Evolutionary conservation across 2,888 invertebrate species (phyloP).

Genomic region (Vandiemenella viatica): DNA sequence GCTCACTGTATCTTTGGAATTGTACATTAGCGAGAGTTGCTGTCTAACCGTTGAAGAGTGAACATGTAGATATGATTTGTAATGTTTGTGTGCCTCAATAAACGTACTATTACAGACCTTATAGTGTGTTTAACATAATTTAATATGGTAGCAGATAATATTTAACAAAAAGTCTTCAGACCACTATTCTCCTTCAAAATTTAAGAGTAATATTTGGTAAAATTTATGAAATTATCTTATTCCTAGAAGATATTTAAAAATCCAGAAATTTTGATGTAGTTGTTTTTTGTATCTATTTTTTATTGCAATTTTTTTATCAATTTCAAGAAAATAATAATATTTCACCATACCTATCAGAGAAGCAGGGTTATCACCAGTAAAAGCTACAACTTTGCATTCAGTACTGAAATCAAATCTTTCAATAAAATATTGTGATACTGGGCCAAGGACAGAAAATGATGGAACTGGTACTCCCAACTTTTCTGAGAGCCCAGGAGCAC

Average conservation of each 20-base stretch:
- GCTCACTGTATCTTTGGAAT: too few relatives aligned
- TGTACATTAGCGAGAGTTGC: too few relatives aligned
- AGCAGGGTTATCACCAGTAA: constrained; percentile 92
- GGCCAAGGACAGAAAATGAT: constrained; percentile 52
- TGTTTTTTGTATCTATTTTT: not conserved
- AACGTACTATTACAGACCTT: too few relatives aligned
- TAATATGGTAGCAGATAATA: too few relatives aligned
- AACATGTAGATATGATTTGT: too few relatives aligned
- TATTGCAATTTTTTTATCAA: not conserved
- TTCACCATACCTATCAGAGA: constrained; percentile 68
- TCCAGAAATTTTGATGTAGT: not conserved
- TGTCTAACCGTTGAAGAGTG: too few relatives aligned
- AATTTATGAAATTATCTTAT: not conserved
- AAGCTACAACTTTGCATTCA: constrained; percentile 68
- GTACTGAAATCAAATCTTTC: constrained; percentile 71
- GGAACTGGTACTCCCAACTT: constrained; percentile 65
- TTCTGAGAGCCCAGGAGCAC: constrained; percentile 53
- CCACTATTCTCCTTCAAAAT: too few relatives aligned
- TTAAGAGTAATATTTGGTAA: too few relatives aligned
- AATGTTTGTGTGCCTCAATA: too few relatives aligned
- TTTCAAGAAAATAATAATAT: too few relatives aligned
- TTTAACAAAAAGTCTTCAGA: too few relatives aligned
- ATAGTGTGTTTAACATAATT: too few relatives aligned
- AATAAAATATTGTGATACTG: constrained; percentile 63
- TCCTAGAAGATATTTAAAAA: not conserved